phyloP scores from a whole-genome alignment of 2,797 vertebrate genomes.

The Sandelia bainsii region DNA sequence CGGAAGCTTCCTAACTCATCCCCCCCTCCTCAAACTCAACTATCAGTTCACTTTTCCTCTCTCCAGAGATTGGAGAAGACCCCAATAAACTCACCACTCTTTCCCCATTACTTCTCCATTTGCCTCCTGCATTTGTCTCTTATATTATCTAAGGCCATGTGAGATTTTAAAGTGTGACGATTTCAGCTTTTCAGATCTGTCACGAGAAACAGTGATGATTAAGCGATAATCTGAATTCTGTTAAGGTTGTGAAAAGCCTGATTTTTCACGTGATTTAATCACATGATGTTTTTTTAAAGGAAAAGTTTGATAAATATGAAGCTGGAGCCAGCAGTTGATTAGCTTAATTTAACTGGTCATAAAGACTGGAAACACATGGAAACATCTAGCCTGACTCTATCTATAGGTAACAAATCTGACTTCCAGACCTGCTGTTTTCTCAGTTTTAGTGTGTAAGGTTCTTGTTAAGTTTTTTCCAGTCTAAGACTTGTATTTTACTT shows the following conservation, averaged over 20 bases:
- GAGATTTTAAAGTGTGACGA: constrained; percentile 10
- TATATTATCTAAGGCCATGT: constrained; percentile 8
- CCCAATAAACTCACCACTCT: constrained; percentile 60
- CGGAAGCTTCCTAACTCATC: constrained; percentile 64
- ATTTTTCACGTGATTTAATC: not conserved
- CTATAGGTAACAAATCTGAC: not conserved
- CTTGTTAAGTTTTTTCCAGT: not conserved
- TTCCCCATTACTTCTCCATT: constrained; percentile 32
- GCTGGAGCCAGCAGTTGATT: not conserved
- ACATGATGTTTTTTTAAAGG: constrained; percentile 3
- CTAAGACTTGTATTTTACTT: not conserved
- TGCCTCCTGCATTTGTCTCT: constrained; percentile 11
- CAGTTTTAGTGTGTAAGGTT: too few species aligned
- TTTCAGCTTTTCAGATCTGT: constrained; percentile 11
- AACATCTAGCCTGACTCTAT: not conserved
- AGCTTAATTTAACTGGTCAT: not conserved
- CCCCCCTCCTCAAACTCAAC: constrained; percentile 13
- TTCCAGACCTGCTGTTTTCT: too few species aligned
- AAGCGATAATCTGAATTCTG: not conserved
- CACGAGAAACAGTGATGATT: not conserved
- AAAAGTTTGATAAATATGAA: not conserved
- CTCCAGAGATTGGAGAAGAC: constrained; percentile 68
- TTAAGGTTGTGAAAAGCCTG: not conserved
- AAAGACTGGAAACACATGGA: not conserved
- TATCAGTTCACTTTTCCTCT: constrained; percentile 57